Conservation (phyloP, 2,888 invertebrate genomes). For the Drosophila austrosaltans region DNA sequence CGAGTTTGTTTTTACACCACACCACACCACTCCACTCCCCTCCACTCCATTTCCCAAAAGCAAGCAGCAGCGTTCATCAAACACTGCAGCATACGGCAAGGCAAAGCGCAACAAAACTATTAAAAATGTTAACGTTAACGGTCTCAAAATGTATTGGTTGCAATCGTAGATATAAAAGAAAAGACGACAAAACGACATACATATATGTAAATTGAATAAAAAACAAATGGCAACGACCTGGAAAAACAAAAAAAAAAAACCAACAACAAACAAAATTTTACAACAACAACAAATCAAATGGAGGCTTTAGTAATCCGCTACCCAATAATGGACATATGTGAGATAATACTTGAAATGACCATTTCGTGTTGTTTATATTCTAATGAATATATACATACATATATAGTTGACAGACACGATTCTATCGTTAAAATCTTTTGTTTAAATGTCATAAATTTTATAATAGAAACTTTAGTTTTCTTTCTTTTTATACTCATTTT, state of each 20-base stretch:
- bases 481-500: neutral
- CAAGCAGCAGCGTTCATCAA: conserved; percentile 54
- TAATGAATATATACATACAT: conserved; percentile 20
- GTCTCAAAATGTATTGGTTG: conserved; percentile 56
- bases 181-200: conserved; percentile 33
- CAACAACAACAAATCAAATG: conserved; percentile 29
- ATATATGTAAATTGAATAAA: conserved; percentile 37
- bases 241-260: conserved; percentile 37
- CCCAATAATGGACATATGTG: conserved; percentile 45
- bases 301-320: conserved; percentile 48
- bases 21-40: conserved; percentile 11
- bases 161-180: conserved; percentile 39
- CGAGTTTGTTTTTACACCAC: conserved; percentile 47
- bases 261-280: neutral
- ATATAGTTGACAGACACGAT: conserved; percentile 6
- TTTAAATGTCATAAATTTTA: conserved; percentile 16
- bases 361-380: conserved; percentile 22
- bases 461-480: conserved; percentile 14
- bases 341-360: conserved; percentile 35
- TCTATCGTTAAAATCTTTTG: conserved; percentile 25
- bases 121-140: conserved; percentile 70
- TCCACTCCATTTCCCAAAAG: conserved; percentile 13
- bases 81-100: conserved; percentile 34
- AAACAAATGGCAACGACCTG: conserved; percentile 57
- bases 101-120: conserved; percentile 51